A percentile compares a stretch with the other conserved stretches of the same genome.
These are phyloP conservation scores for Dysidea cf. avara DNA, from an alignment of 37 sponge, comb jelly and placozoan genomes.

Conservation along the genomic window DNA sequence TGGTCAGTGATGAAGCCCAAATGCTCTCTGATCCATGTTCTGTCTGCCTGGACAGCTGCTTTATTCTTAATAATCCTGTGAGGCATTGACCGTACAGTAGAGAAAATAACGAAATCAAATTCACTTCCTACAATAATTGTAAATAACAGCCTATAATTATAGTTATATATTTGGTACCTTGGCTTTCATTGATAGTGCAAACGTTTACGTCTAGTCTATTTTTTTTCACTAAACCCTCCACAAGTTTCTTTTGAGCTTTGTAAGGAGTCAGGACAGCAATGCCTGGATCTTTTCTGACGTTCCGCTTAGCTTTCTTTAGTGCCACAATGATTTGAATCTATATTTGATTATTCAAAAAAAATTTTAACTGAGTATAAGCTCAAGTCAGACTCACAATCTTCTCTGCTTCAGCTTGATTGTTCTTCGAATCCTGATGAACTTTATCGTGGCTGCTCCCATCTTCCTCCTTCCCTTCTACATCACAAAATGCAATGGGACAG, in stretches of 20 bases:
- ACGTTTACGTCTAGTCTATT: slow-evolving; percentile 7
- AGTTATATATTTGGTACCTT: slow-evolving; percentile 32
- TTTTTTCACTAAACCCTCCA: neutral
- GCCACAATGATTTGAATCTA: slow-evolving; percentile 11
- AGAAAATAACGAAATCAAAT: slow-evolving; percentile 48
- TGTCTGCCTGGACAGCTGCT: slow-evolving; percentile 30
- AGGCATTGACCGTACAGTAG: slow-evolving; percentile 44
- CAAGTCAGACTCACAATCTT: neutral
- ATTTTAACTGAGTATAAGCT: neutral
- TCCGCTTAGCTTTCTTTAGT: neutral
- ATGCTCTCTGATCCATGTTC: slow-evolving; percentile 38
- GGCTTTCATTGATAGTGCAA: slow-evolving; percentile 63
- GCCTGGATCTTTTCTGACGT: slow-evolving; percentile 1
- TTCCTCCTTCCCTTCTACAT: slow-evolving; percentile 54
- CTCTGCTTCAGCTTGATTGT: neutral
- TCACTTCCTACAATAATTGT: slow-evolving; percentile 34
- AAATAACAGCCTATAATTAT: neutral
- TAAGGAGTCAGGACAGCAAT: slow-evolving; percentile 62
- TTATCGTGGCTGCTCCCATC: neutral
- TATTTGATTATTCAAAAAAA: too few species aligned
- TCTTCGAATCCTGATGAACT: slow-evolving; percentile 10
- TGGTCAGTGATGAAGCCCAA: slow-evolving; percentile 52
- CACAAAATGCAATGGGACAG: slow-evolving; percentile 59
- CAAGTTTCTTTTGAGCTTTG: slow-evolving; percentile 35
- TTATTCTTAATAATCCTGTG: neutral